phyloP scores from a whole-genome alignment of 2,113 vertebrate genomes.

The Halichoerus grypus region DNA sequence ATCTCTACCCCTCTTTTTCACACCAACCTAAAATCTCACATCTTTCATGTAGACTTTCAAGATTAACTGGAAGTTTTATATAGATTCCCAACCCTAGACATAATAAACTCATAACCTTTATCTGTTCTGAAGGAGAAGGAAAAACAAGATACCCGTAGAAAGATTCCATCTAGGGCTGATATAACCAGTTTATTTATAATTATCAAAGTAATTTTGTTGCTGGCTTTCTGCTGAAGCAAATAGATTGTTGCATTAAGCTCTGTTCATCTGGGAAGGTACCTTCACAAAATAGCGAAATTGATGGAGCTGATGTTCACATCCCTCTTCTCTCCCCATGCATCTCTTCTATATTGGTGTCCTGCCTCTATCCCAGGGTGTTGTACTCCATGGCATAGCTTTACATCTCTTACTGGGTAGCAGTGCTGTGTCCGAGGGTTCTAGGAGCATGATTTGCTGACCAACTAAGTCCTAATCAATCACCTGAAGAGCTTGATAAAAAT shows the following conservation, averaged over 20 bases:
- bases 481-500: background rate
- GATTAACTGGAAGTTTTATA: background rate
- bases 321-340: background rate
- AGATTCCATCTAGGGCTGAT: background rate
- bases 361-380: background rate
- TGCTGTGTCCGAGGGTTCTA: background rate
- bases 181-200: background rate
- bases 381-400: background rate
- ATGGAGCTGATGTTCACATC: background rate
- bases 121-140: background rate
- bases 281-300: background rate
- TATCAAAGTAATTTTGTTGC: slow-evolving; percentile 8
- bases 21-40: background rate
- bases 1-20: background rate
- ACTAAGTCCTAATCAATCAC: background rate
- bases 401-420: background rate
- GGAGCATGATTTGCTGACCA: background rate
- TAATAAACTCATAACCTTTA: background rate
- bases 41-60: background rate
- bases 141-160: background rate
- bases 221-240: background rate
- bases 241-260: background rate
- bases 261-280: background rate
- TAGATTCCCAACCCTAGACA: background rate
- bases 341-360: background rate